These are phyloP conservation scores for Aplysina aerophoba DNA, from an alignment of 37 sponge, comb jelly and placozoan genomes.

Conservation along the genomic window DNA sequence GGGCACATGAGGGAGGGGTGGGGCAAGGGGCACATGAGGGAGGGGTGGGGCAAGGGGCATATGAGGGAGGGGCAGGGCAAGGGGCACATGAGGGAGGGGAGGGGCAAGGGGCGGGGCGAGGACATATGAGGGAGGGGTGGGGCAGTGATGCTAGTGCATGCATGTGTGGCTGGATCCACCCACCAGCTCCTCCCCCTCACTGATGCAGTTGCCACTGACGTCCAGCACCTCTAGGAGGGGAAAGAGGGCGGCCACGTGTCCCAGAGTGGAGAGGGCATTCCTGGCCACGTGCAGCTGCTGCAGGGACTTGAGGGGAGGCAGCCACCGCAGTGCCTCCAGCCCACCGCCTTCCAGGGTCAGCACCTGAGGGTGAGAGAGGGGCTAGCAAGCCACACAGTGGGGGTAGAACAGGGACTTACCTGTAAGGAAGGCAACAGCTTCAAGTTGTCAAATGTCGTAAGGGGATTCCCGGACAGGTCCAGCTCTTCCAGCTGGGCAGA, in stretches of 20 bases:
- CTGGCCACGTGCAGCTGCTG: slow-evolving; percentile 2
- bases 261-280: background rate
- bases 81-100: no score
- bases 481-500: background rate
- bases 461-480: slow-evolving; percentile 22
- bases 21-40: no score
- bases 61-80: no score
- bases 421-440: background rate
- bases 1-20: no score
- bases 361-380: background rate
- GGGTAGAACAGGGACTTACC: background rate
- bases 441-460: background rate
- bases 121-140: no score
- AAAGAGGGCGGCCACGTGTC: background rate
- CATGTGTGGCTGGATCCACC: background rate
- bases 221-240: background rate
- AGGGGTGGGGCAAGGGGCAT: background rate
- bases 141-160: no score
- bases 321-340: background rate
- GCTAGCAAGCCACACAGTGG: background rate
- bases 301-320: background rate
- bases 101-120: no score
- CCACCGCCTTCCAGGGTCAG: background rate
- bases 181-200: background rate
- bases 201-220: background rate